Conservation (phyloP, 2,888 invertebrate genomes). For the Acanthopleura granulata region DNA sequence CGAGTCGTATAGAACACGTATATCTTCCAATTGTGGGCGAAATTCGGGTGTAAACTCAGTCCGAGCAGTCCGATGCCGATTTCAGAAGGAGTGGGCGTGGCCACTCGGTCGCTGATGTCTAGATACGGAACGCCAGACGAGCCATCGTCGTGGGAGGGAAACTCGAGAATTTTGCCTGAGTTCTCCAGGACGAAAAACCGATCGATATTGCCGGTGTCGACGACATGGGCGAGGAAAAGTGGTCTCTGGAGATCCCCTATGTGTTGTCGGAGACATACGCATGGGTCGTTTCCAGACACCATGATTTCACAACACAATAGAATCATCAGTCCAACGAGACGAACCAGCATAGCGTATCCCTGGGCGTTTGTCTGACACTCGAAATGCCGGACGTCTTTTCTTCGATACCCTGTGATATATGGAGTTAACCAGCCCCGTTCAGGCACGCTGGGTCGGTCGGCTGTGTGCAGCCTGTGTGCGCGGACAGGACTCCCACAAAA, state of each 20-base stretch:
- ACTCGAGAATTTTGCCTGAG: conserved; percentile 40
- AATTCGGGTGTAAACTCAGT: conserved; percentile 57
- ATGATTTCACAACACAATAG: too few relatives aligned
- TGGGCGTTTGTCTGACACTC: too few relatives aligned
- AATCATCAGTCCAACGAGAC: too few relatives aligned
- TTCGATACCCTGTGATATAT: too few relatives aligned
- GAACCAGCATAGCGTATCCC: too few relatives aligned
- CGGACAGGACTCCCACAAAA: too few relatives aligned
- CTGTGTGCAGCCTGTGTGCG: too few relatives aligned
- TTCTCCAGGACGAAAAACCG: conserved; percentile 63
- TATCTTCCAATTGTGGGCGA: conserved; percentile 40
- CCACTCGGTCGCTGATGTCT: conserved; percentile 40
- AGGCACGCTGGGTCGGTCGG: too few relatives aligned
- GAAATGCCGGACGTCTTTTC: too few relatives aligned
- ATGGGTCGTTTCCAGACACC: not conserved
- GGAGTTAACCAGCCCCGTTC: too few relatives aligned
- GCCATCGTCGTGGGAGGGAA: not conserved
- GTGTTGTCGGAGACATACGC: not conserved
- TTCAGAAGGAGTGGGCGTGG: conserved; percentile 32
- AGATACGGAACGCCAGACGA: conserved; percentile 44
- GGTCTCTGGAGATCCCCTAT: not conserved
- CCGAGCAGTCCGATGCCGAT: conserved; percentile 58
- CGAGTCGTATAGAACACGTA: conserved; percentile 52
- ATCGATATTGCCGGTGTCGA: conserved; percentile 44
- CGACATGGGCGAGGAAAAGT: not conserved